These are phyloP conservation scores for Melipona quadrifasciata DNA, from an alignment of 1,140 invertebrate species.

Conservation along the genomic window DNA sequence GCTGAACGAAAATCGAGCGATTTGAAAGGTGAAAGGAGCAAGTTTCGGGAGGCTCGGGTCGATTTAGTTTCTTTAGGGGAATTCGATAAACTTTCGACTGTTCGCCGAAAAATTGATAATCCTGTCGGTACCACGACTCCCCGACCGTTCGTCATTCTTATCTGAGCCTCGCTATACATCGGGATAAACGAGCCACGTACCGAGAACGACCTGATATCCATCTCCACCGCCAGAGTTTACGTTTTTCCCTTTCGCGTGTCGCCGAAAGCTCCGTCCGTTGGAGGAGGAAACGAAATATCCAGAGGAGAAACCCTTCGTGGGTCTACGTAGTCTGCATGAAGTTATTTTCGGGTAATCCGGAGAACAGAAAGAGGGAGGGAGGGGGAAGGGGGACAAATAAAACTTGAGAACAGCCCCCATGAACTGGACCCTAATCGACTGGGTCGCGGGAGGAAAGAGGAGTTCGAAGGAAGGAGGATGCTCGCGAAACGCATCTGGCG, in stretches of 20 bases:
- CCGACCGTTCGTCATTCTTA: slow-evolving; percentile 43
- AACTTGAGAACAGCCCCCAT: slow-evolving; percentile 29
- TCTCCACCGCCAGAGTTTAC: not conserved
- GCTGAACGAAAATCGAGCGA: not conserved
- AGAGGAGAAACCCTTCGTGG: too few species aligned
- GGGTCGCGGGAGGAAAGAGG: not conserved
- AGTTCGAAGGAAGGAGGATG: too few species aligned
- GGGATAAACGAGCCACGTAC: slow-evolving; percentile 15
- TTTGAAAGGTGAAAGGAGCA: not conserved
- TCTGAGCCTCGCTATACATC: not conserved
- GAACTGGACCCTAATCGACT: slow-evolving; percentile 41
- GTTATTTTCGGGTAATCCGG: slow-evolving; percentile 13
- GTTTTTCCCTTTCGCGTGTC: not conserved
- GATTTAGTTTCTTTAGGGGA: not conserved
- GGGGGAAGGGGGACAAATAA: slow-evolving; percentile 4
- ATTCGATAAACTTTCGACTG: not conserved
- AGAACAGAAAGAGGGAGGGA: too few species aligned
- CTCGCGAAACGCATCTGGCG: slow-evolving; percentile 40
- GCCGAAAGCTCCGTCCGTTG: not conserved
- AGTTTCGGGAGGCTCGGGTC: not conserved
- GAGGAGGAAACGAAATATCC: not conserved
- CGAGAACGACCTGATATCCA: not conserved
- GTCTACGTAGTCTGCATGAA: not conserved
- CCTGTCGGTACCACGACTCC: not conserved
- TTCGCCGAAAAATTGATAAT: slow-evolving; percentile 30